Base-by-base conservation (phyloP, 2,888 invertebrate species). In the Temnothorax rugatulus region DNA sequence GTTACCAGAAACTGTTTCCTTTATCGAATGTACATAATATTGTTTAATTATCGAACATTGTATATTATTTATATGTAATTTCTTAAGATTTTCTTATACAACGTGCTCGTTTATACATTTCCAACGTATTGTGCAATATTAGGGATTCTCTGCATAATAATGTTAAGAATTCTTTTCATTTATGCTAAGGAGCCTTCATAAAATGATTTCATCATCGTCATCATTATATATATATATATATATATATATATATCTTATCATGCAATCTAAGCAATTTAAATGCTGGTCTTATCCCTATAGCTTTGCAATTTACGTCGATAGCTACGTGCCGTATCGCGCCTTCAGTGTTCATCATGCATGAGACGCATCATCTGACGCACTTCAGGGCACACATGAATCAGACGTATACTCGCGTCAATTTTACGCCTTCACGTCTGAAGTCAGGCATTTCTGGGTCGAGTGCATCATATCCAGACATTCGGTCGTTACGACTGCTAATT, bases 331-430 rank as follows among this genome's bases (percentile, higher is more conserved):
- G 68, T 41, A 66, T 69, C 69, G 61, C 77, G 34, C 63, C 79
- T 86, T 76, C 73, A 61, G 69, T 85, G 76, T 86, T 91, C 87
- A 90, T 89, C 89, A 92, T 91, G 88, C 91, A 86, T 34, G 79
- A 71, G 86, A 84, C 89, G 90, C 89, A 57, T 87, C 88, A 88
- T 86, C 86, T 89, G 91, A 91, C 90, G 90, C 86, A 91, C 82
- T 83, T 74, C 61, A 52, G 82, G 77, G 76, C 69, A 54, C 61
- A 79, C 68, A 85, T 89, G 90, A 90, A 86, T 91, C 89, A 91
- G 44, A 69, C 84, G 84, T 34, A 63, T 77, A 34, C 44, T 9
- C 4, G 15, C 18, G 21, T 50, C 64, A 18, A 21, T 21, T 61
- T 63, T 38, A 4, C 50, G 5, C 3, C n/a, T 47, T 61, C 3